Percentiles rank a stretch among this genome's conserved stretches.
These are phyloP conservation scores for Paramisgurnus dabryanus DNA, from an alignment of 2,113 vertebrate genomes.

Conservation along the genomic window DNA sequence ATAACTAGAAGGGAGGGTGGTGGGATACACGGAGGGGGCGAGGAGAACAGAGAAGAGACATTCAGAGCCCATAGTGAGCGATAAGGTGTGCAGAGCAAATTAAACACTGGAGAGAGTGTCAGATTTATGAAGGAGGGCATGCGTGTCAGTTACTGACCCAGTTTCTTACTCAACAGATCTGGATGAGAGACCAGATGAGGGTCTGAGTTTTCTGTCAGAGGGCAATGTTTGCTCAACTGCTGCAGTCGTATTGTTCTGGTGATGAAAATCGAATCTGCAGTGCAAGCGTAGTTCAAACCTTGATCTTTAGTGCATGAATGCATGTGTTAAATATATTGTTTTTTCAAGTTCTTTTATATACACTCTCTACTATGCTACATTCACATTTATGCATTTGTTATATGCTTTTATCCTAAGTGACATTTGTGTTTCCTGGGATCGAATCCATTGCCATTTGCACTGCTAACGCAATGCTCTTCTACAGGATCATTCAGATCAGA, in stretches of 20 bases:
- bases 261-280: conserved; percentile 12
- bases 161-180: conserved; percentile 46
- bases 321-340: too few relatives aligned
- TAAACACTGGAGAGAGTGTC: conserved; percentile 5
- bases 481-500: too few relatives aligned
- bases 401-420: too few relatives aligned
- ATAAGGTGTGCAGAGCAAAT: conserved; percentile 11
- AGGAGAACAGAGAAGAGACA: background rate
- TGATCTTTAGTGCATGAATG: too few relatives aligned
- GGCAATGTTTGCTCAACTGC: background rate
- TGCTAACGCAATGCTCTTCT: too few relatives aligned
- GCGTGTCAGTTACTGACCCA: conserved; percentile 57
- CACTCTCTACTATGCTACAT: too few relatives aligned
- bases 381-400: too few relatives aligned
- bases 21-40: background rate
- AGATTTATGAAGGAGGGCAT: background rate
- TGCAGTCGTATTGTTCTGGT: background rate
- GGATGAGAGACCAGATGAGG: conserved; percentile 43
- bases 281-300: background rate
- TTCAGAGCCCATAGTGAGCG: background rate
- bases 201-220: background rate
- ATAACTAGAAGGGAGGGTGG: conserved; percentile 20
- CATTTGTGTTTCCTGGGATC: too few relatives aligned
- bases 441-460: too few relatives aligned
- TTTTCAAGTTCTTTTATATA: too few relatives aligned